Conservation (phyloP, 2,797 vertebrate genomes). For the Crocodylus rhombifer region DNA sequence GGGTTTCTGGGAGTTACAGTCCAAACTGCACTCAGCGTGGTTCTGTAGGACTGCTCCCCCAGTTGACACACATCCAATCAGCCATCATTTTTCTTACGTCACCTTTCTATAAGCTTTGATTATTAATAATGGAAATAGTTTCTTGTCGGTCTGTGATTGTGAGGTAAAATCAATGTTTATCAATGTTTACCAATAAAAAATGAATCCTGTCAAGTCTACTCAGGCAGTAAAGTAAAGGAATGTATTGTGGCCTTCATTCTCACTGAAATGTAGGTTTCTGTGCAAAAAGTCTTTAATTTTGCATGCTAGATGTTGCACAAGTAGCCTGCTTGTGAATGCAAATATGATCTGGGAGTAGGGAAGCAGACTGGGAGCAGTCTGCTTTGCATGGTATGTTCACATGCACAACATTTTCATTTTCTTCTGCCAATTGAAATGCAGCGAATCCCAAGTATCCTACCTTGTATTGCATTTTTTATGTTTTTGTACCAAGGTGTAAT, state of each 20-base stretch:
- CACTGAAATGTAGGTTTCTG: neutral
- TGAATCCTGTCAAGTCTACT: too few species aligned
- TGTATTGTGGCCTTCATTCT: neutral
- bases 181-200: too few species aligned
- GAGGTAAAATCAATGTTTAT: too few species aligned
- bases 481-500: neutral
- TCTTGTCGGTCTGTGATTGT: too few species aligned
- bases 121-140: too few species aligned
- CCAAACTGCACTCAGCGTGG: too few species aligned
- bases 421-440: neutral
- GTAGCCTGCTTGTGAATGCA: neutral
- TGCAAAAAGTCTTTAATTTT: neutral
- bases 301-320: neutral
- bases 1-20: too few species aligned
- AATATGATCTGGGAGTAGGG: neutral
- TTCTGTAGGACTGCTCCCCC: too few species aligned
- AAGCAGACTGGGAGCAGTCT: too few species aligned
- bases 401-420: neutral
- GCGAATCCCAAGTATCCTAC: neutral
- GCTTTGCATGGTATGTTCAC: neutral
- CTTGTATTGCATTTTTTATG: neutral
- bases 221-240: neutral
- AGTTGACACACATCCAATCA: too few species aligned
- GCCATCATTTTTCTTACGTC: too few species aligned
- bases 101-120: too few species aligned